A percentile compares a stretch with the other conserved stretches of the same genome.
Evolutionary conservation across 2,888 invertebrate species (phyloP).

Genomic region (Spilarctia lutea): DNA sequence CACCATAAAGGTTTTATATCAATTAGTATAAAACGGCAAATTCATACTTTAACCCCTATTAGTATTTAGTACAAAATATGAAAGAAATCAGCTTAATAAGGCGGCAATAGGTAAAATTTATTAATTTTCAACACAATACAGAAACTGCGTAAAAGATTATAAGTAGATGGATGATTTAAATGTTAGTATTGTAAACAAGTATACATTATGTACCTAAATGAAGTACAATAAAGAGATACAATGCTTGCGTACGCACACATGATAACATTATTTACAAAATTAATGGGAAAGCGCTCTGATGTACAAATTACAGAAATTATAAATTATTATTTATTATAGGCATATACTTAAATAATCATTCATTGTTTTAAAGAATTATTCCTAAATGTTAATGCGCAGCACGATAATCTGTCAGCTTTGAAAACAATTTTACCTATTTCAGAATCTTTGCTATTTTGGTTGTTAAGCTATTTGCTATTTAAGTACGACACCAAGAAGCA

Average conservation of each 20-base stretch:
- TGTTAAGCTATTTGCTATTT: too few relatives aligned
- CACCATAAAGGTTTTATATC: too few relatives aligned
- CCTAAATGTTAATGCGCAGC: neutral
- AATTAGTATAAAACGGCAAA: too few relatives aligned
- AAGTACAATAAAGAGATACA: slow-evolving; percentile 8
- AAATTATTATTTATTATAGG: neutral
- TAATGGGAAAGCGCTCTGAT: slow-evolving; percentile 4
- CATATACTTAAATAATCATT: neutral
- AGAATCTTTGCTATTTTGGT: neutral
- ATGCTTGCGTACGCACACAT: slow-evolving; percentile 21
- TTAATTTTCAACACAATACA: neutral
- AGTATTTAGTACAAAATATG: too few relatives aligned
- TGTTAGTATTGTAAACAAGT: neutral
- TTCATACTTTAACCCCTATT: too few relatives aligned
- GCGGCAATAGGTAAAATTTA: neutral
- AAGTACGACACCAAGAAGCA: neutral
- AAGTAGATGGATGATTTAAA: neutral
- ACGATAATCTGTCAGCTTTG: neutral
- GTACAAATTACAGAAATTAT: slow-evolving; percentile 5
- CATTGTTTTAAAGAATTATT: neutral
- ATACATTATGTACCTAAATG: neutral
- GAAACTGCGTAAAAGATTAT: neutral
- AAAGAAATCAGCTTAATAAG: neutral
- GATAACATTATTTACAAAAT: slow-evolving; percentile 42
- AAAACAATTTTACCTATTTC: neutral